These are phyloP conservation scores for Hesperia comma DNA, from an alignment of 2,888 invertebrate species.

Conservation along the genomic window DNA sequence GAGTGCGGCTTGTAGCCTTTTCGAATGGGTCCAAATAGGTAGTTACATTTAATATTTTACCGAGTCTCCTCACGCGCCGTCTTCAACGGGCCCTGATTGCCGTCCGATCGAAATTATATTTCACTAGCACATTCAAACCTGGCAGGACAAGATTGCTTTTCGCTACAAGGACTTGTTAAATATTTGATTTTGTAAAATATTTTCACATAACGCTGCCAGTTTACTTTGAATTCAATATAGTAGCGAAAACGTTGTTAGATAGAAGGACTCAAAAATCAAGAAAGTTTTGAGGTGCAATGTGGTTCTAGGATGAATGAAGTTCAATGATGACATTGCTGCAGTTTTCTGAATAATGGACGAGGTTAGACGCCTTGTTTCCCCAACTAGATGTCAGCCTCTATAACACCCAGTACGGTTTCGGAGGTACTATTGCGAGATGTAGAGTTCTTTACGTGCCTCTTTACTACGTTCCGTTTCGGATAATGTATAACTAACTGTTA, in stretches of 20 bases:
- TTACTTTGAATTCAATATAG: slow-evolving; percentile 14
- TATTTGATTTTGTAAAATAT: slow-evolving; percentile 50
- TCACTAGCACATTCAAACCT: slow-evolving; percentile 80
- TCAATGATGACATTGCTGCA: too few relatives aligned
- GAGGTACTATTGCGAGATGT: too few relatives aligned
- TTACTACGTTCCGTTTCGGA: too few relatives aligned
- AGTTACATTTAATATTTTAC: slow-evolving; percentile 76
- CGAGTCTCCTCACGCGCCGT: slow-evolving; percentile 79
- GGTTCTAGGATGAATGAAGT: too few relatives aligned
- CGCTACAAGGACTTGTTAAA: slow-evolving; percentile 50
- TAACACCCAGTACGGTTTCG: too few relatives aligned
- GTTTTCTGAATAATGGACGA: too few relatives aligned
- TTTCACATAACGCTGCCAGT: slow-evolving; percentile 42
- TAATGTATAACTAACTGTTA: too few relatives aligned
- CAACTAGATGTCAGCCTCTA: too few relatives aligned
- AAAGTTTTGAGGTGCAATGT: background rate
- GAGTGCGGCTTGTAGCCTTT: slow-evolving; percentile 35
- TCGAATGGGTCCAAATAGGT: slow-evolving; percentile 41
- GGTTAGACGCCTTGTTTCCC: too few relatives aligned
- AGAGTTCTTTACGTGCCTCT: too few relatives aligned
- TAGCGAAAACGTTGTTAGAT: background rate
- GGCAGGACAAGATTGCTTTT: slow-evolving; percentile 74
- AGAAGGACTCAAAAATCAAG: background rate
- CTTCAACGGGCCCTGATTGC: slow-evolving; percentile 84
- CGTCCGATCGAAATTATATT: slow-evolving; percentile 83